Evolutionary conservation across 2,888 invertebrate genomes (phyloP).

Genomic region (Autographa gamma): DNA sequence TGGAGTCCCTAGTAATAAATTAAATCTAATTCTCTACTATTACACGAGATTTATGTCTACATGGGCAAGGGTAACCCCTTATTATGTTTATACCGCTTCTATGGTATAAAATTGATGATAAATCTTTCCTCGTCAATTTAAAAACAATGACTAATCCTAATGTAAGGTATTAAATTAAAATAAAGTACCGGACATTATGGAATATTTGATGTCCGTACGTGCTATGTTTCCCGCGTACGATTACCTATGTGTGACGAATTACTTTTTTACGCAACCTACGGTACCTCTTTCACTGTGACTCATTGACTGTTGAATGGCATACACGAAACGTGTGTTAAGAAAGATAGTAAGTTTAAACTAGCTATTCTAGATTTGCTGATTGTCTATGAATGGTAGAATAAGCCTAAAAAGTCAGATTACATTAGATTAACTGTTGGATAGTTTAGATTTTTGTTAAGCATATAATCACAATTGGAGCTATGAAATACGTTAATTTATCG

Average conservation of each 20-base stretch:
- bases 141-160: background rate
- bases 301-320: conserved; percentile 19
- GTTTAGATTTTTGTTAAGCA: background rate
- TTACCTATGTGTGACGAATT: conserved; percentile 22
- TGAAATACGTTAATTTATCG: background rate
- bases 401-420: background rate
- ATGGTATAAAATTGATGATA: background rate
- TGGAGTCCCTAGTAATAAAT: background rate
- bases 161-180: conserved; percentile 21
- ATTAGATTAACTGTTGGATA: background rate
- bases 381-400: background rate
- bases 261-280: conserved; percentile 12
- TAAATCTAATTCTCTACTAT: background rate
- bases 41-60: background rate
- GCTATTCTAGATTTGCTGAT: background rate
- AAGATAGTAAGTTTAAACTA: background rate
- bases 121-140: background rate
- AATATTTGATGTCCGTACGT: conserved; percentile 41
- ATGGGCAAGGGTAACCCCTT: background rate
- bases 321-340: background rate
- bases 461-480: conserved; percentile 2
- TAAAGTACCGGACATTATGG: conserved; percentile 35
- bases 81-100: background rate
- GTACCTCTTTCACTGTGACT: conserved; percentile 33
- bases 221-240: conserved; percentile 26